Evolutionary conservation across 2,797 vertebrate genomes (phyloP).

Genomic region (Microctenopoma stevenorrisi): DNA sequence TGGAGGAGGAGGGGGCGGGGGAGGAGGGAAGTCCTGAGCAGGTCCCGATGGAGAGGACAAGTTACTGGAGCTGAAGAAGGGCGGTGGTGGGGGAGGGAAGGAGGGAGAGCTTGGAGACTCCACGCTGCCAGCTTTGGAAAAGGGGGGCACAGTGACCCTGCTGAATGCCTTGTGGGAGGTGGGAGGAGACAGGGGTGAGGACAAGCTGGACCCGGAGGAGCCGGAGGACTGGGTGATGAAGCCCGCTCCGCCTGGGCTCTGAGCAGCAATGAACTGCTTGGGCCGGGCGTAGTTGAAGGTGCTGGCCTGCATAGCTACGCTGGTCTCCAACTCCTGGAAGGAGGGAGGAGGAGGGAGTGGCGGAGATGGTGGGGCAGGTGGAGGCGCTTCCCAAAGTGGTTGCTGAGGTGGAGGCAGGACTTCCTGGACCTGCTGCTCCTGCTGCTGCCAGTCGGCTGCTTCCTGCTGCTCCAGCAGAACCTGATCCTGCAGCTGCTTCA

Average conservation of each 20-base stretch:
- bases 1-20: slow-evolving; percentile 79
- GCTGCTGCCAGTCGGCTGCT: slow-evolving; percentile 81
- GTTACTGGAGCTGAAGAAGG: slow-evolving; percentile 87
- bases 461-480: slow-evolving; percentile 92
- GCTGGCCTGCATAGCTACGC: slow-evolving; percentile 91
- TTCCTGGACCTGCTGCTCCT: slow-evolving; percentile 77
- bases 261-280: slow-evolving; percentile 99
- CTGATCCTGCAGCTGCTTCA: slow-evolving; percentile 96
- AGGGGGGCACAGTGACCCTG: slow-evolving; percentile 82
- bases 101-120: slow-evolving; percentile 91
- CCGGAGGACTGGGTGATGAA: slow-evolving; percentile 90
- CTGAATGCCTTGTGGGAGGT: slow-evolving; percentile 86
- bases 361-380: slow-evolving; percentile 84
- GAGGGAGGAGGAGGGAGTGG: slow-evolving; percentile 94
- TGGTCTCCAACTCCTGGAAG: slow-evolving; percentile 91
- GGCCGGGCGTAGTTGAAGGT: slow-evolving; percentile 98
- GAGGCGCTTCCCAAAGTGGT: slow-evolving; percentile 74
- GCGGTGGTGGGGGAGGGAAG: slow-evolving; percentile 90
- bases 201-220: slow-evolving; percentile 89
- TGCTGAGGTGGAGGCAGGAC: slow-evolving; percentile 82
- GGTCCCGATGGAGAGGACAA: slow-evolving; percentile 84
- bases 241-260: slow-evolving; percentile 83
- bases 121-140: slow-evolving; percentile 83
- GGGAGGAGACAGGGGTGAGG: slow-evolving; percentile 92
- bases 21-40: slow-evolving; percentile 81